Conservation (phyloP, 2,888 invertebrate species). For the Drosophila affinis region DNA sequence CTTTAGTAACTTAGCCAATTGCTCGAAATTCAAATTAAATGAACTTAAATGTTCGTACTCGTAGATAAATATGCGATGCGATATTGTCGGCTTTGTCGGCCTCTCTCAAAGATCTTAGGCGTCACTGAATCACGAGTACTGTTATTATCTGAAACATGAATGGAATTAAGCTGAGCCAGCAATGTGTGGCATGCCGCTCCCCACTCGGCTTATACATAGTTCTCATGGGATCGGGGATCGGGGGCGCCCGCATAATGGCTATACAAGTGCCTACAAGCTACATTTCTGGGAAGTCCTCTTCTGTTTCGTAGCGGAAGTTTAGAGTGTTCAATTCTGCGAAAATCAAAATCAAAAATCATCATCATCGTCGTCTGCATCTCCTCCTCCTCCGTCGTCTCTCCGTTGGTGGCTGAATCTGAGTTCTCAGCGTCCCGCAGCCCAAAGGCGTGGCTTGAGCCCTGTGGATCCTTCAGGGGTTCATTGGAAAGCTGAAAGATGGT, state of each 20-base stretch:
- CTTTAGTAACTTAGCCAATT: neutral
- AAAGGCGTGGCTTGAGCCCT: too few relatives aligned
- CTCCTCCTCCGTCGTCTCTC: too few relatives aligned
- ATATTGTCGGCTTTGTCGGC: constrained; percentile 26
- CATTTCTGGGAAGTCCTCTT: constrained; percentile 61
- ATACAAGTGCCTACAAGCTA: constrained; percentile 2
- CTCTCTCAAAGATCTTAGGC: constrained; percentile 10
- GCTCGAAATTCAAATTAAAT: neutral
- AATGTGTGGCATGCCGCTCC: neutral
- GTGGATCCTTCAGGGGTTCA: too few relatives aligned
- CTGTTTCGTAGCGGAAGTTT: constrained; percentile 52
- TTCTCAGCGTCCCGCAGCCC: too few relatives aligned
- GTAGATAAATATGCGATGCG: neutral
- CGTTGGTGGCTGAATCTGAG: neutral
- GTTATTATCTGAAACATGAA: constrained; percentile 29
- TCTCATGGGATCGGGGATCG: neutral
- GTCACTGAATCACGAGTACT: neutral
- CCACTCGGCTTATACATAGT: neutral
- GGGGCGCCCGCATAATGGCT: neutral
- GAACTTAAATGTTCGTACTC: neutral
- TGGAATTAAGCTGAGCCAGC: constrained; percentile 4
- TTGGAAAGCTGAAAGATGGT: too few relatives aligned
- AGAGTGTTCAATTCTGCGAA: constrained; percentile 58
- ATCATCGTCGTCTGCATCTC: neutral
- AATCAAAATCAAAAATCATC: neutral